phyloP scores from a whole-genome alignment of 2,113 vertebrate species.

The Zosterops pallidus region DNA sequence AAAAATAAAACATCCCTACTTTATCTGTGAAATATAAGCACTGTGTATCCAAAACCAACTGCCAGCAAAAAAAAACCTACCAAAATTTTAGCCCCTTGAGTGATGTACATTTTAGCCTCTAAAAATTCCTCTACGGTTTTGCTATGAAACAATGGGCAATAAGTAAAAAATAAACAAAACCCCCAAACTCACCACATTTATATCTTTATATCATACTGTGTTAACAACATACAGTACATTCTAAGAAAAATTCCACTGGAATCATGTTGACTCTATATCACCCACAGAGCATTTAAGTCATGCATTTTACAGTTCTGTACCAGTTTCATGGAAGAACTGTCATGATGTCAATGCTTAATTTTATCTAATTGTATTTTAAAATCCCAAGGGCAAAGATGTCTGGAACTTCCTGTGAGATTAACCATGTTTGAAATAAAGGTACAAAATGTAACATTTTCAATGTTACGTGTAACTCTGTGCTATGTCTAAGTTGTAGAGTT shows the following conservation, averaged over 20 bases:
- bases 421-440: neutral
- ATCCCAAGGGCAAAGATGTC: neutral
- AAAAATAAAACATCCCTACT: neutral
- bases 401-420: neutral
- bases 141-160: neutral
- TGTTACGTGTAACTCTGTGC: neutral
- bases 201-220: neutral
- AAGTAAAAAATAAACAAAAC: neutral
- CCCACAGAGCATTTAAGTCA: neutral
- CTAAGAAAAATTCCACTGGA: neutral
- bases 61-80: neutral
- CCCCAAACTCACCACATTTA: neutral
- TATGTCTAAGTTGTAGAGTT: neutral
- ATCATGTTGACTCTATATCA: neutral
- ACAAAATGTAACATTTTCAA: neutral
- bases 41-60: neutral
- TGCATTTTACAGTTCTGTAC: neutral
- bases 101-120: neutral
- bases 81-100: neutral
- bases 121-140: neutral
- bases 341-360: neutral
- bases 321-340: neutral
- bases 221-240: neutral
- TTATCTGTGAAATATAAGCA: neutral
- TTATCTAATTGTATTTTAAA: neutral